A percentile compares a stretch with the other conserved stretches of the same genome.
Evolutionary conservation across 2,797 vertebrate species (phyloP).

Genomic region (Okamejei kenojei): DNA sequence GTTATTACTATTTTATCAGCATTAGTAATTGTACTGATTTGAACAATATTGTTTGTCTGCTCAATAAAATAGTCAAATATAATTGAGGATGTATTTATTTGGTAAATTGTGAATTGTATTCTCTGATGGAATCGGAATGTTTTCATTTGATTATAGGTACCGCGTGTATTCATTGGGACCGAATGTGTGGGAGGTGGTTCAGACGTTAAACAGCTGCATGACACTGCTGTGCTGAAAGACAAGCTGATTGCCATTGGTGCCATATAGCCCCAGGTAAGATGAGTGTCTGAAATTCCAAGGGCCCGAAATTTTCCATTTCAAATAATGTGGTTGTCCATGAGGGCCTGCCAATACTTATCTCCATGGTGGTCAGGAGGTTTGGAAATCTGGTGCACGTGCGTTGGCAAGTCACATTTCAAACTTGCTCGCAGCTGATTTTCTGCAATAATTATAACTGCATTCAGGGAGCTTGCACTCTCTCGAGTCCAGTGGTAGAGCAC

Average conservation of each 20-base stretch:
- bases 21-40: background rate
- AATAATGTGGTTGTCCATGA: no score
- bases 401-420: no score
- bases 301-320: background rate
- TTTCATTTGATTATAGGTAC: slow-evolving; percentile 59
- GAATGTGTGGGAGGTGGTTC: slow-evolving; percentile 72
- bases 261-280: slow-evolving; percentile 48
- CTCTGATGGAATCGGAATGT: background rate
- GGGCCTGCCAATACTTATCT: no score
- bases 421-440: no score
- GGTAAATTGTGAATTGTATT: background rate
- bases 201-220: slow-evolving; percentile 58
- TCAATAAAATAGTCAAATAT: background rate
- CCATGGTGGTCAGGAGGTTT: no score
- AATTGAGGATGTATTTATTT: background rate
- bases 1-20: background rate
- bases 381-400: no score
- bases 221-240: slow-evolving; percentile 58
- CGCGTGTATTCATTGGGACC: slow-evolving; percentile 73
- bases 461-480: no score
- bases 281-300: background rate
- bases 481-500: no score
- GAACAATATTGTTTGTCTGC: background rate
- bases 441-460: no score
- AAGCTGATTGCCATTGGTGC: slow-evolving; percentile 64